Conservation (phyloP, 2,113 vertebrate genomes). For the Callipepla californica region DNA sequence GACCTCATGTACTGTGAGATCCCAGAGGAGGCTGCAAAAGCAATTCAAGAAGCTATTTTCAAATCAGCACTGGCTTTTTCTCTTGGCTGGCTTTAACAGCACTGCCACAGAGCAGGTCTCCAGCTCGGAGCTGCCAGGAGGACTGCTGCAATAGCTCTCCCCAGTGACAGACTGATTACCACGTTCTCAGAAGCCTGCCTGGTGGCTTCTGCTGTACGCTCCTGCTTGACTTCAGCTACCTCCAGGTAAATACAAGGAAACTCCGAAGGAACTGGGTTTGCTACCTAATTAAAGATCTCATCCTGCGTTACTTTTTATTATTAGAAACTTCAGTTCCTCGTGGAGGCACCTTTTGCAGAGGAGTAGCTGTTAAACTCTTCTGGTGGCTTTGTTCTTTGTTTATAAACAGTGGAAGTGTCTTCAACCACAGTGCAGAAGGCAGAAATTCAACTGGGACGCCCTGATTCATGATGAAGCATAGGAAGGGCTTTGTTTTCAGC, state of each 20-base stretch:
- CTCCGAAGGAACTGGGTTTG: not conserved
- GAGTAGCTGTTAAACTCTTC: fast-evolving
- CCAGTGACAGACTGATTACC: not conserved
- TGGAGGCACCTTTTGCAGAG: fast-evolving
- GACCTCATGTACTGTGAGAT: not conserved
- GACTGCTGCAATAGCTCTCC: not conserved
- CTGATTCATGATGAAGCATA: not conserved
- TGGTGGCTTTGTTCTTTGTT: not conserved
- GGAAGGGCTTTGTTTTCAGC: not conserved
- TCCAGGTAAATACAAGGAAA: not conserved
- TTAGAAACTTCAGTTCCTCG: not conserved
- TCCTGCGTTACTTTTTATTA: not conserved
- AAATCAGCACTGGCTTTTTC: not conserved
- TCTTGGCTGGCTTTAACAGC: not conserved
- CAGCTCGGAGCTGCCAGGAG: not conserved
- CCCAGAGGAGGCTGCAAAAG: not conserved
- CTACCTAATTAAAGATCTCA: not conserved
- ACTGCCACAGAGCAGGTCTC: not conserved
- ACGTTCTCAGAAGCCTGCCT: not conserved
- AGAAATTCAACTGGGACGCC: not conserved
- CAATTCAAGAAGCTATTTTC: not conserved
- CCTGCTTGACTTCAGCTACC: not conserved
- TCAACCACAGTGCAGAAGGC: not conserved
- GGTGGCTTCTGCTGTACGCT: not conserved
- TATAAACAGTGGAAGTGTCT: not conserved